These are phyloP conservation scores for Sipha maydis DNA, from an alignment of 2,888 invertebrate species.

Conservation along the genomic window DNA sequence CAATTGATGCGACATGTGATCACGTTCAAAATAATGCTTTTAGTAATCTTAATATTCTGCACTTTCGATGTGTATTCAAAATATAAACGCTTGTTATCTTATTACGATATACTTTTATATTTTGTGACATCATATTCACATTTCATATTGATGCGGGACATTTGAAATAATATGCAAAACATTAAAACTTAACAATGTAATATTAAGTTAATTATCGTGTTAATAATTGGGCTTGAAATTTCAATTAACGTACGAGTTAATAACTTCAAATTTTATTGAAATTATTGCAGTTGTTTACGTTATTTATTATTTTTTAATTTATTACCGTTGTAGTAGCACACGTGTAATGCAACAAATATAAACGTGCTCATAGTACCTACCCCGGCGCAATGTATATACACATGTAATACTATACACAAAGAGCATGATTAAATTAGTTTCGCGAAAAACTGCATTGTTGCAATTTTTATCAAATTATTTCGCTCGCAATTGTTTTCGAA, in stretches of 20 bases:
- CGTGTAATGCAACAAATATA: not conserved
- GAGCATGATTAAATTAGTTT: not conserved
- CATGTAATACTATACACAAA: not conserved
- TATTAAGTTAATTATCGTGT: too few species aligned
- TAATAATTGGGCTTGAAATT: too few species aligned
- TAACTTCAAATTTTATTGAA: not conserved
- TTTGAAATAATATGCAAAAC: too few species aligned
- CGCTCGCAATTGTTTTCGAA: not conserved
- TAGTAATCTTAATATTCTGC: too few species aligned
- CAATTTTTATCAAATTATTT: conserved; percentile 18
- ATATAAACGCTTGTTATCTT: too few species aligned
- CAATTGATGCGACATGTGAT: too few species aligned
- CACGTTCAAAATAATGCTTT: too few species aligned
- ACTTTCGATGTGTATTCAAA: too few species aligned
- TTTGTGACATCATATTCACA: too few species aligned
- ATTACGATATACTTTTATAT: too few species aligned
- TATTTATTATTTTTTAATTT: not conserved
- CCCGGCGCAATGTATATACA: not conserved
- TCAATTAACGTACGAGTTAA: not conserved
- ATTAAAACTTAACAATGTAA: too few species aligned
- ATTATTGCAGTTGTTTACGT: not conserved
- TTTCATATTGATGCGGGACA: too few species aligned
- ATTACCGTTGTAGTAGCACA: not conserved
- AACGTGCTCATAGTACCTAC: not conserved
- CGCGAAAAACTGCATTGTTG: not conserved